These are phyloP conservation scores for Aldabrachelys gigantea DNA, from an alignment of 2,113 vertebrate species.

Conservation along the genomic window DNA sequence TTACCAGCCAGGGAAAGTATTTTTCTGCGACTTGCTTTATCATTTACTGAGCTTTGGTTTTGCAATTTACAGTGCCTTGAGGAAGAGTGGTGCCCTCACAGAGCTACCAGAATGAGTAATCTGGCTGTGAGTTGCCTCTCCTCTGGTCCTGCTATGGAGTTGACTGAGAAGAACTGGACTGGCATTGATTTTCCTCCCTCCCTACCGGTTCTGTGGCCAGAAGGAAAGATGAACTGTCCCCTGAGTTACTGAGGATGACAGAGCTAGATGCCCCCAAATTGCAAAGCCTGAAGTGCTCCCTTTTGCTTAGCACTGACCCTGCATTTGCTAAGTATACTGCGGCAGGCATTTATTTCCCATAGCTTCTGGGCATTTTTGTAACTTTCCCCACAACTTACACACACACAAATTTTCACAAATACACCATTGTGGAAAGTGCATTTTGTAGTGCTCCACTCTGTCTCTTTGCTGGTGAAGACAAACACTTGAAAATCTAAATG, in stretches of 20 bases:
- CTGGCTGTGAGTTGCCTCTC: constrained; percentile 64
- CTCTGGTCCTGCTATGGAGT: constrained; percentile 26
- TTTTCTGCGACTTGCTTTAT: constrained; percentile 46
- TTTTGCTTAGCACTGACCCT: neutral
- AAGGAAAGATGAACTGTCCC: constrained; percentile 39
- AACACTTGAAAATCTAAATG: neutral
- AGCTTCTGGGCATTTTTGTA: neutral
- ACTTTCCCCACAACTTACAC: neutral
- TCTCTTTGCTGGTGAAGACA: neutral
- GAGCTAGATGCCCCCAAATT: constrained; percentile 4
- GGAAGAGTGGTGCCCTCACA: constrained; percentile 39
- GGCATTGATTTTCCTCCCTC: constrained; percentile 10
- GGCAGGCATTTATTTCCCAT: neutral
- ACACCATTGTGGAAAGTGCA: neutral
- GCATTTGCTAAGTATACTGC: neutral
- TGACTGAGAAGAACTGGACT: neutral
- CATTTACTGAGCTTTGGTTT: constrained; percentile 62
- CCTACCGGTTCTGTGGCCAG: constrained; percentile 44
- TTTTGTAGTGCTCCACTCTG: accelerated
- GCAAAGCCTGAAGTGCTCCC: neutral
- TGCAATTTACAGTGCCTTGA: constrained; percentile 53
- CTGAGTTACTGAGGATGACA: constrained; percentile 37
- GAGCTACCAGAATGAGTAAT: constrained; percentile 64
- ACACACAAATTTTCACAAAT: neutral
- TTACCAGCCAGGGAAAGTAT: neutral